These are phyloP conservation scores for Exocentrus adspersus DNA, from an alignment of 2,888 invertebrate species.

Conservation along the genomic window DNA sequence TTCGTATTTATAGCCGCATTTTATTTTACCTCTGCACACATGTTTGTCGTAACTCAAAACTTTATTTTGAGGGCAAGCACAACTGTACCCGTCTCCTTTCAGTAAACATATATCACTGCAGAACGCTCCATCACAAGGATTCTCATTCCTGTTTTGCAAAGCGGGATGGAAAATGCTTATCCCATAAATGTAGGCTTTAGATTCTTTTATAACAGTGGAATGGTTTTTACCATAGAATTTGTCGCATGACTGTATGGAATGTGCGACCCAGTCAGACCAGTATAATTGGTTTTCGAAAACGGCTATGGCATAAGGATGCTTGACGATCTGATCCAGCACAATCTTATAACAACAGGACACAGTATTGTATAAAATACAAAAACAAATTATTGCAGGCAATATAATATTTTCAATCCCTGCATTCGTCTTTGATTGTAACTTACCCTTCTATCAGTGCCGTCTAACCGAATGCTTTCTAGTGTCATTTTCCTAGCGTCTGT, in stretches of 20 bases:
- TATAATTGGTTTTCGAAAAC: slow-evolving; percentile 89
- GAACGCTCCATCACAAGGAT: slow-evolving; percentile 71
- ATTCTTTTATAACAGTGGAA: slow-evolving; percentile 66
- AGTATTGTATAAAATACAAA: no score
- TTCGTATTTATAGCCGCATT: no score
- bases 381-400: no score
- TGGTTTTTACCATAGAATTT: slow-evolving; percentile 79
- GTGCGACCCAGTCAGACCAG: slow-evolving; percentile 90
- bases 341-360: no score
- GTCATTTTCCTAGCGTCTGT: slow-evolving; percentile 79
- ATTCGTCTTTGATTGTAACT: no score
- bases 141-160: slow-evolving; percentile 65
- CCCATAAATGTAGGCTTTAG: slow-evolving; percentile 67
- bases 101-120: slow-evolving; percentile 86
- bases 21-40: slow-evolving; percentile 67
- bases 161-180: slow-evolving; percentile 81
- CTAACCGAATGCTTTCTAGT: slow-evolving; percentile 73
- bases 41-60: slow-evolving; percentile 66
- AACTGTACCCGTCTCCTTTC: slow-evolving; percentile 68
- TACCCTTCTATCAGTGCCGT: slow-evolving; percentile 75
- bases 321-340: slow-evolving; percentile 70
- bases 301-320: slow-evolving; percentile 84
- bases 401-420: no score
- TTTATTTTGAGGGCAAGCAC: slow-evolving; percentile 83
- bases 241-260: slow-evolving; percentile 78